Evolutionary conservation across 30 jellyfish, hydroid and myxozoan genomes (phyloP).

Genomic region (Aurelia aurita complex sp. Pacific): DNA sequence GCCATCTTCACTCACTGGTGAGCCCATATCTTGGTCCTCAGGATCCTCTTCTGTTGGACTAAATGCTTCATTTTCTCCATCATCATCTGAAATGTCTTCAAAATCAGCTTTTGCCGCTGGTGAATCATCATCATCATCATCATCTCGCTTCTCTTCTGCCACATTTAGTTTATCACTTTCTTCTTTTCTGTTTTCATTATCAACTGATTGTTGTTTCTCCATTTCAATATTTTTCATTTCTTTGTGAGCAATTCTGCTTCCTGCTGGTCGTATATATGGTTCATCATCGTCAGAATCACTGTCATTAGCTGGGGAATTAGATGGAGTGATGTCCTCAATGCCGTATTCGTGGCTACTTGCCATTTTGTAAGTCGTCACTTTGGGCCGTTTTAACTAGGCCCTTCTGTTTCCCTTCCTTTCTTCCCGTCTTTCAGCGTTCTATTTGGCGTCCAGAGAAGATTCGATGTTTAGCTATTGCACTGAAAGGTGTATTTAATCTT

Average conservation of each 20-base stretch:
- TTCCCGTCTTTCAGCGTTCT: too few species aligned
- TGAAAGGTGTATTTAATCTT: too few species aligned
- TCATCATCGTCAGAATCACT: slow-evolving; percentile 4
- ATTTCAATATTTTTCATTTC: slow-evolving; percentile 55
- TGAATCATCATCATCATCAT: slow-evolving; percentile 17
- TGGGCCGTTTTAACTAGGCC: too few species aligned
- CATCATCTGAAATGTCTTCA: slow-evolving; percentile 61
- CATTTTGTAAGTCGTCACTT: neutral
- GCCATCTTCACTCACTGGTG: neutral
- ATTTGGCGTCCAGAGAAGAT: too few species aligned
- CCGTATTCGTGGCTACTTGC: neutral
- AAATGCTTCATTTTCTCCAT: slow-evolving; percentile 57
- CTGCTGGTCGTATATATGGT: slow-evolving; percentile 5
- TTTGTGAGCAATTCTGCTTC: slow-evolving; percentile 66
- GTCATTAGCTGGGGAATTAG: slow-evolving; percentile 44
- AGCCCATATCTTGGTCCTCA: slow-evolving; percentile 1
- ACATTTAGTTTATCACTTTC: slow-evolving; percentile 25
- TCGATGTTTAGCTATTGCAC: too few species aligned
- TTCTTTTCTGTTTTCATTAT: neutral
- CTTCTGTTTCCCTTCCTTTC: too few species aligned
- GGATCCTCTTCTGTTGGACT: slow-evolving; percentile 66
- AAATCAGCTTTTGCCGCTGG: slow-evolving; percentile 1
- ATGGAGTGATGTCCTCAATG: slow-evolving; percentile 5
- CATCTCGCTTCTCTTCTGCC: slow-evolving; percentile 29
- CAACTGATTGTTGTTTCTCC: slow-evolving; percentile 13